Evolutionary conservation across 2,113 vertebrate genomes (phyloP), one percentile per base, ranked within the genome.

Genomic region (Cyanocitta stelleri): DNA sequence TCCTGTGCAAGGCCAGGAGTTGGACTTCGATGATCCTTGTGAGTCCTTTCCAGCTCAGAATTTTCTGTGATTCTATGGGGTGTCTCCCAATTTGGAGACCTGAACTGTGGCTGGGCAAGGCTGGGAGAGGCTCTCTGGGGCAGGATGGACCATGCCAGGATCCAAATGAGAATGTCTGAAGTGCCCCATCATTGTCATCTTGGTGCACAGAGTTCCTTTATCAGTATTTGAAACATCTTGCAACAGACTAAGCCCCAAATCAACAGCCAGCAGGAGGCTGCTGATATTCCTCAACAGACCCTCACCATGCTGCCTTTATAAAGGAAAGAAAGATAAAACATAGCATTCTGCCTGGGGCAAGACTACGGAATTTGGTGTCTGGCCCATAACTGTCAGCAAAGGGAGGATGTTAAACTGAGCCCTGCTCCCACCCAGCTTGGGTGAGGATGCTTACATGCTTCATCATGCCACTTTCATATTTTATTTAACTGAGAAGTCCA

Each of bases 401-500:
- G 37, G 33, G 32, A 73, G 24, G 33, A 33, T 55, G 37, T 81
- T 67, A 83, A 68, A 68, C 21, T 24, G 68, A 64, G 37, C 54
- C 73, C 32, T 69, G 32, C 48, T 83, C 35, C 63, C 1, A 2
- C 41, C 62, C 43, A 58, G 27, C 66, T 63, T 4, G 16, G 68
- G 48, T 49, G 72, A 81, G 33, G 67, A 35, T 27, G 33, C 59
- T 94, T 80, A 62, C 72, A 86, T 90, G 63, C n/a, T 93, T 85
- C 74, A 83, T 72, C 59, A 67, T 83, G 49, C n/a, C 41, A 84
- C 69, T 92, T 87, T 75, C 87, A 73, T 97, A 62, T 95, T 96
- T 96, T 95, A 97, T 95, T 97, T 82, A 97, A 85, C 66, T 4
- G 20, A 74, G 55, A 91, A 64, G 49, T 51, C 77, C 71, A 59